Evolutionary conservation across 2,888 invertebrate species (phyloP).

Genomic region (Limulus polyphemus): DNA sequence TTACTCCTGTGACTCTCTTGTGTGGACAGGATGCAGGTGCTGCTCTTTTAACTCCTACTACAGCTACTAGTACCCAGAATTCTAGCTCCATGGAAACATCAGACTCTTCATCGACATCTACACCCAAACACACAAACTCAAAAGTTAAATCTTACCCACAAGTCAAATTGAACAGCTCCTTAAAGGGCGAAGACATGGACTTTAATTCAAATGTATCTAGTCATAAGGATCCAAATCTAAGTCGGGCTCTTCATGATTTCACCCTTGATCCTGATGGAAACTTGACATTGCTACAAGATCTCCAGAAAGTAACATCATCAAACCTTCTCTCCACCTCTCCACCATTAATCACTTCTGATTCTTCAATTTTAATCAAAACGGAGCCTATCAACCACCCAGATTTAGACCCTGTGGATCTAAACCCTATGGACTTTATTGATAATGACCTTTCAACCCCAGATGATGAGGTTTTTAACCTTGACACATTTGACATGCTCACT

Average conservation of each 20-base stretch:
- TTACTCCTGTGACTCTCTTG: conserved; percentile 20
- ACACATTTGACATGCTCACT: conserved; percentile 85
- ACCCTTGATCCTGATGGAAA: neutral
- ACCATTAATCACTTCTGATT: neutral
- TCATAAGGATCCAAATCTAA: neutral
- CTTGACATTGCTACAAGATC: no score
- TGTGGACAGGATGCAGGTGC: conserved; percentile 18
- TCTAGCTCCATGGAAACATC: conserved; percentile 13
- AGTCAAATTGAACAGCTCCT: neutral
- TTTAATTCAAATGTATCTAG: no score
- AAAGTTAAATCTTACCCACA: neutral
- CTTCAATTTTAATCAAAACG: conserved; percentile 13
- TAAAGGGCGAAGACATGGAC: neutral
- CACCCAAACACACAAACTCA: neutral
- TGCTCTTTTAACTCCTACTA: neutral
- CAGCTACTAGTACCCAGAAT: neutral
- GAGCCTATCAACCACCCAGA: conserved; percentile 11
- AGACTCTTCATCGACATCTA: conserved; percentile 4
- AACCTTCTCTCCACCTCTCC: neutral
- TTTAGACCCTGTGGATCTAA: conserved; percentile 41
- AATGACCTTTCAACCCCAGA: conserved; percentile 54
- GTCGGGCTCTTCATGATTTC: neutral
- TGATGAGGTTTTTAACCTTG: conserved; percentile 82
- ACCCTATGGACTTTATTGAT: conserved; percentile 71
- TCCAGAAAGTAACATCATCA: neutral